Evolutionary conservation across 2,113 vertebrate genomes (phyloP).

Genomic region (Clinocottus analis): DNA sequence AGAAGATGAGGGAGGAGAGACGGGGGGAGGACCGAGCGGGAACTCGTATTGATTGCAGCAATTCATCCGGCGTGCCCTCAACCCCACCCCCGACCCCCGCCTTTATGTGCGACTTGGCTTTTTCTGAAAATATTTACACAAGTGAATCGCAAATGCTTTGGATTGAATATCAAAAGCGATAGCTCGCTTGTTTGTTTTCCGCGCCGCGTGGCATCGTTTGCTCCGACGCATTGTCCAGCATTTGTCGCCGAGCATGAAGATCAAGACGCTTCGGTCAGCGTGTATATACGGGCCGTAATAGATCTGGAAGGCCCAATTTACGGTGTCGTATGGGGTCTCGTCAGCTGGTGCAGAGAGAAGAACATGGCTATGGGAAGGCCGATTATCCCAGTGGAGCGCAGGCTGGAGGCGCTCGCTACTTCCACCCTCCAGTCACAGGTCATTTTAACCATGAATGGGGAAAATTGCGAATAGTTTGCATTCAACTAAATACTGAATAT

Average conservation of each 20-base stretch:
- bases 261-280: constrained; percentile 12
- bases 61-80: constrained; percentile 44
- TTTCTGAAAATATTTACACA: constrained; percentile 59
- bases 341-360: constrained; percentile 58
- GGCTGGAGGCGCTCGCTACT: constrained; percentile 17
- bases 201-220: not conserved
- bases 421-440: constrained; percentile 53
- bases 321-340: constrained; percentile 62
- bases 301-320: constrained; percentile 64
- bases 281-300: constrained; percentile 37
- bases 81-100: too few species aligned
- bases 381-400: constrained; percentile 50
- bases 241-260: constrained; percentile 21
- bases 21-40: constrained; percentile 1
- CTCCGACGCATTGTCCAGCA: not conserved
- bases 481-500: too few species aligned
- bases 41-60: constrained; percentile 60
- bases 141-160: constrained; percentile 21
- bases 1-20: constrained; percentile 3
- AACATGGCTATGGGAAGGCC: constrained; percentile 62
- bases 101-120: constrained; percentile 35
- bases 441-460: too few species aligned
- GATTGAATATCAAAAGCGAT: constrained; percentile 32
- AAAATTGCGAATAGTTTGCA: too few species aligned
- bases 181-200: not conserved